These are phyloP conservation scores for Pteronura brasiliensis DNA, from an alignment of 2,113 vertebrate species.

Conservation along the genomic window DNA sequence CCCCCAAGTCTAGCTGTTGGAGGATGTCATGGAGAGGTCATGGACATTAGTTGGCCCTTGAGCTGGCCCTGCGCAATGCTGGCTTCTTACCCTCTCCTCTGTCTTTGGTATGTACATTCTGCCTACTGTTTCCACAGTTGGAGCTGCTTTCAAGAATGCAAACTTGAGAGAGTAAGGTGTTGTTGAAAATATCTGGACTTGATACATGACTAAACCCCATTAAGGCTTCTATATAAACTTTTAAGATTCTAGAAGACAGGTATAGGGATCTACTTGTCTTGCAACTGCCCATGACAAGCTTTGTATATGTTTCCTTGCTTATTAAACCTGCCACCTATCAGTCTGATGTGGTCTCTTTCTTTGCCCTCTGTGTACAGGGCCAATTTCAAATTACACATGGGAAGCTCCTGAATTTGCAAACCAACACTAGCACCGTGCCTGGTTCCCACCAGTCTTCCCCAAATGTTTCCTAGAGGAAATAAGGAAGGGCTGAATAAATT, in stretches of 20 bases:
- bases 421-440: neutral
- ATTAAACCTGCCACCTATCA: neutral
- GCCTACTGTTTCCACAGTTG: neutral
- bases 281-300: neutral
- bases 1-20: neutral
- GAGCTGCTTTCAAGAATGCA: neutral
- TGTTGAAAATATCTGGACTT: neutral
- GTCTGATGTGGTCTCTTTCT: neutral
- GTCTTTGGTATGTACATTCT: neutral
- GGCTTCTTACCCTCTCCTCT: neutral
- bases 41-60: neutral
- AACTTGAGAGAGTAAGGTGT: neutral
- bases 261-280: neutral
- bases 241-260: neutral
- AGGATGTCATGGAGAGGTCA: neutral
- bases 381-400: neutral
- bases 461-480: neutral
- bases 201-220: neutral
- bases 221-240: neutral
- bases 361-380: neutral
- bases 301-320: neutral
- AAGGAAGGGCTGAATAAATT: neutral
- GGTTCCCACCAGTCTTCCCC: neutral
- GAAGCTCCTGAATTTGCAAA: neutral
- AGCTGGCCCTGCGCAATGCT: rapidly evolving